Evolutionary conservation across 2,888 invertebrate genomes (phyloP).

Genomic region (Cataglyphis livida): DNA sequence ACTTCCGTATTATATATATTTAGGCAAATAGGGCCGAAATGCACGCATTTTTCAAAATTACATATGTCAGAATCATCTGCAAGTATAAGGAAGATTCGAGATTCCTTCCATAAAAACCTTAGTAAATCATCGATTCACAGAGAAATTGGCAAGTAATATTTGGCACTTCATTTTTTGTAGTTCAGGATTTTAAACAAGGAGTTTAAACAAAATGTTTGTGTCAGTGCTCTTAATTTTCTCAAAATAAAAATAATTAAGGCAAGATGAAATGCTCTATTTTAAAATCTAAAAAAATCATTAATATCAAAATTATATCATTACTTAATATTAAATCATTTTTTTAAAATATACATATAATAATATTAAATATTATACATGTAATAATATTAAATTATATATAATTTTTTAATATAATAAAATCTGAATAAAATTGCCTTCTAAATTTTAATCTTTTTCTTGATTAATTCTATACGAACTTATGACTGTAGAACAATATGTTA

Average conservation of each 20-base stretch:
- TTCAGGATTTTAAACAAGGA: not conserved
- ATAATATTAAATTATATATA: not conserved
- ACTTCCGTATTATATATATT: not conserved
- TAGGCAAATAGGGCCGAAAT: not conserved
- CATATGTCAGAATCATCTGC: constrained; percentile 3
- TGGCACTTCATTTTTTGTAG: not conserved
- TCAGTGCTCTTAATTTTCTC: not conserved
- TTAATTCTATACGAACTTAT: not conserved
- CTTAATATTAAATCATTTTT: not conserved
- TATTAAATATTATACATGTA: not conserved
- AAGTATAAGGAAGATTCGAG: not conserved
- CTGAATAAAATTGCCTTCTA: not conserved
- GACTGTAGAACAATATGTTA: constrained; percentile 34
- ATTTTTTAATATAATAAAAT: not conserved
- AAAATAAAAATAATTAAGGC: not conserved
- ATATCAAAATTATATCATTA: not conserved
- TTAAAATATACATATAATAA: not conserved
- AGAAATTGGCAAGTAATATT: not conserved
- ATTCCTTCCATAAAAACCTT: not conserved
- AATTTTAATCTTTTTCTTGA: not conserved
- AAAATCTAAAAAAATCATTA: not conserved
- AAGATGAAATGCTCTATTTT: not conserved
- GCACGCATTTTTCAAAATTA: not conserved
- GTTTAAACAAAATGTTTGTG: not conserved
- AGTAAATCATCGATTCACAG: not conserved